Evolutionary conservation across 2,113 vertebrate genomes (phyloP).

Genomic region (Pangasianodon hypophthalmus): DNA sequence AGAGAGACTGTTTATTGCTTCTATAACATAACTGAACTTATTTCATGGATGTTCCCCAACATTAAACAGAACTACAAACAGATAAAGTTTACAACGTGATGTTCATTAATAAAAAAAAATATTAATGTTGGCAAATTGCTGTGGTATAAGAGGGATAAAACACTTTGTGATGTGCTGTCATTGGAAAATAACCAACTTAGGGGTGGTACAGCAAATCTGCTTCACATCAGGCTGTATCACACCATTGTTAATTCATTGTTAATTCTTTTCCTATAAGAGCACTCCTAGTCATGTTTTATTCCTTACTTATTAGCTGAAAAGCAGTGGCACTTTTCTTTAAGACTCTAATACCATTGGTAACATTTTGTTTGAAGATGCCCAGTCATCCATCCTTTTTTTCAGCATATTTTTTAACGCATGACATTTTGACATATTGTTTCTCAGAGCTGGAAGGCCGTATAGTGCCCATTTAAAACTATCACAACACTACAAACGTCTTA

Average conservation of each 20-base stretch:
- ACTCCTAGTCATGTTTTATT: background rate
- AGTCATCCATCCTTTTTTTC: background rate
- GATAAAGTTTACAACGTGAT: background rate
- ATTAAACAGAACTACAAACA: background rate
- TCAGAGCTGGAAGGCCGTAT: background rate
- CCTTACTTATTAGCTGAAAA: background rate
- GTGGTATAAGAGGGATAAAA: background rate
- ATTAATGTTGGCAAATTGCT: background rate
- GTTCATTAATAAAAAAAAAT: background rate
- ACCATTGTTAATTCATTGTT: no score
- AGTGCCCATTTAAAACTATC: background rate
- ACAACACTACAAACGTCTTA: background rate
- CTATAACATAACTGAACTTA: background rate
- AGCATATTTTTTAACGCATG: background rate
- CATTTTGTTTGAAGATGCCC: background rate
- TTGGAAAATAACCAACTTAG: background rate
- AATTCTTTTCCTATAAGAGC: background rate
- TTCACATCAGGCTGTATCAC: background rate
- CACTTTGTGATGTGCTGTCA: background rate
- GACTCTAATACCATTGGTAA: background rate
- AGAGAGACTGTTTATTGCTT: background rate
- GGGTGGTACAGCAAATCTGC: background rate
- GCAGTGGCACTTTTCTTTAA: no score
- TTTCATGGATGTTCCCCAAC: background rate
- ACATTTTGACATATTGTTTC: background rate